phyloP scores from a whole-genome alignment of 1,140 invertebrate genomes.

The Orchestia grillus region DNA sequence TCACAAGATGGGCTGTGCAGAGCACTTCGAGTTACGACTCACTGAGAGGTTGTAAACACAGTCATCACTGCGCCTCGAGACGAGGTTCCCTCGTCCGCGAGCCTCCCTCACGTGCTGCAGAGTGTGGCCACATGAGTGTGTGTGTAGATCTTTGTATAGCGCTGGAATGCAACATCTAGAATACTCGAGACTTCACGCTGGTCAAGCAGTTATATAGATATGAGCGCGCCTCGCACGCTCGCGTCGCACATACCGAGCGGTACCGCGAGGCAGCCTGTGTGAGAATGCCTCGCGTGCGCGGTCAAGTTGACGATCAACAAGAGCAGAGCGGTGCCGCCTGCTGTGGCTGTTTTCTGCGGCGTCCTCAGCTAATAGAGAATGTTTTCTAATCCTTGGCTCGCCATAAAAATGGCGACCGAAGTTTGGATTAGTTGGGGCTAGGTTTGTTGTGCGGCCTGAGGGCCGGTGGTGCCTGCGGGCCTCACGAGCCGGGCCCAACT shows the following conservation, averaged over 20 bases:
- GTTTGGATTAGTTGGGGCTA: constrained; percentile 38
- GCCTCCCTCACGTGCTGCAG: neutral
- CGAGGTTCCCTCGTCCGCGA: neutral
- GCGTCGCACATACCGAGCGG: no score
- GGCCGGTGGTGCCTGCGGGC: neutral
- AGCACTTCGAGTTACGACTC: neutral
- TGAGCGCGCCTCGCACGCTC: no score
- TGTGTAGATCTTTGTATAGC: neutral
- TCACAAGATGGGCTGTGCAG: neutral
- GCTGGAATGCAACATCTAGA: neutral
- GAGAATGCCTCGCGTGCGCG: no score
- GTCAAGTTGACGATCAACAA: no score
- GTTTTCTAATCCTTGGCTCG: neutral
- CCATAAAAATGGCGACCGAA: neutral
- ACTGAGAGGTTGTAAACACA: neutral
- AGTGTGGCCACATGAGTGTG: neutral
- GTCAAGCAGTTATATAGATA: no score
- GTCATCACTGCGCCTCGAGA: neutral
- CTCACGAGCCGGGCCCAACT: neutral
- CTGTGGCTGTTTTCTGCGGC: neutral
- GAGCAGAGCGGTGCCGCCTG: neutral
- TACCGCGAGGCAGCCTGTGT: no score
- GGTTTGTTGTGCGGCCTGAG: constrained; percentile 22
- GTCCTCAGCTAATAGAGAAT: neutral
- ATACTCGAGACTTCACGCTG: no score